A percentile compares a stretch with the other conserved stretches of the same genome.
These are phyloP conservation scores for Takifugu bimaculatus DNA, from an alignment of 2,113 vertebrate genomes.

Conservation along the genomic window DNA sequence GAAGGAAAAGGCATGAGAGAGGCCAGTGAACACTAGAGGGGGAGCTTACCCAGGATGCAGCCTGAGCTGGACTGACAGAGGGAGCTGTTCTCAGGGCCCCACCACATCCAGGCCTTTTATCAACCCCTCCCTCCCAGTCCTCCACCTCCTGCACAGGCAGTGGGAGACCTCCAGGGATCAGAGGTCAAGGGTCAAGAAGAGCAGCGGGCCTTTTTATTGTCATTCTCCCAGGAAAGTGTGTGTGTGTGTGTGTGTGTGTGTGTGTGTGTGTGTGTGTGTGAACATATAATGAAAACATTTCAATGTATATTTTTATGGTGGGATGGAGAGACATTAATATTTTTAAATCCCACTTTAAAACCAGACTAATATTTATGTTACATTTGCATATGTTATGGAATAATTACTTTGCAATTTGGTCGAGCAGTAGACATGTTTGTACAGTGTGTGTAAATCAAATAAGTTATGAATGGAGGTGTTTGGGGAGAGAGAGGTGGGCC, in stretches of 20 bases:
- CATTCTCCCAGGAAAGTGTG: slow-evolving; percentile 58
- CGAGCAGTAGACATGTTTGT: slow-evolving; percentile 28
- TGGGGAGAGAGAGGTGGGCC: slow-evolving; percentile 53
- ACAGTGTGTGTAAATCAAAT: slow-evolving; percentile 27
- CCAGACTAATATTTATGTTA: slow-evolving; percentile 1
- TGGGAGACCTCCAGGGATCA: slow-evolving; percentile 78
- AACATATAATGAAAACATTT: not conserved
- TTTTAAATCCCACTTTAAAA: not conserved
- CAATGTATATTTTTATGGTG: not conserved
- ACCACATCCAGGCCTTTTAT: slow-evolving; percentile 59
- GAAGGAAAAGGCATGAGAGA: slow-evolving; percentile 62
- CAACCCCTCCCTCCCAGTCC: slow-evolving; percentile 60
- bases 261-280: not conserved
- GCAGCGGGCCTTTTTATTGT: slow-evolving; percentile 80
- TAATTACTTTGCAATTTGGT: slow-evolving; percentile 10
- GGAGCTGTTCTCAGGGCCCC: slow-evolving; percentile 74
- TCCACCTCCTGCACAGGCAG: slow-evolving; percentile 74
- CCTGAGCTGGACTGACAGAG: slow-evolving; percentile 69
- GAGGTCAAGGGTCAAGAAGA: slow-evolving; percentile 83
- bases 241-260: slow-evolving; percentile 8
- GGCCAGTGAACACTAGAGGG: slow-evolving; percentile 96
- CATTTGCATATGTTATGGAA: slow-evolving; percentile 4
- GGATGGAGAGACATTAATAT: not conserved
- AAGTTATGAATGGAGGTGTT: slow-evolving; percentile 45
- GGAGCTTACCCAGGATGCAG: slow-evolving; percentile 88